Percentiles rank a stretch among this genome's conserved stretches.
phyloP scores from a whole-genome alignment of 2,888 invertebrate genomes.

The Dascillus cervinus region DNA sequence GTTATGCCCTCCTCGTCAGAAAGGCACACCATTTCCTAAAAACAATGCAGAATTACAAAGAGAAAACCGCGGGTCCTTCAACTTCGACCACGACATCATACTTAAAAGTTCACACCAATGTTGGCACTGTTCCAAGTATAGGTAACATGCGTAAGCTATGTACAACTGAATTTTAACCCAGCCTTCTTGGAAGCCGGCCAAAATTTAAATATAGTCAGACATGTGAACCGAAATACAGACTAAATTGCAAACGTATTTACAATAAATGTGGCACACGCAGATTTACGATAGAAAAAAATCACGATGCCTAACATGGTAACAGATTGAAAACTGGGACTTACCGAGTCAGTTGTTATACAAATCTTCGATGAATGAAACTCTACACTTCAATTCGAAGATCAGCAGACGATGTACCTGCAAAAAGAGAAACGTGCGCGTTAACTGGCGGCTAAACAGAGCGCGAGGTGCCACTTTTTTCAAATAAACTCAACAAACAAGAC shows the following conservation, averaged over 20 bases:
- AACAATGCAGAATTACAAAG: constrained; percentile 1
- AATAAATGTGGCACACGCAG: too few relatives aligned
- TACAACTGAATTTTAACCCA: constrained; percentile 11
- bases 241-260: neutral
- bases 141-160: constrained; percentile 6
- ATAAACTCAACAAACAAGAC: constrained; percentile 6
- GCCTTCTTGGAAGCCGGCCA: constrained; percentile 25
- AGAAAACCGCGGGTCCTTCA: constrained; percentile 3
- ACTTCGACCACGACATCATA: constrained; percentile 7
- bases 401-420: constrained; percentile 20
- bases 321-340: constrained; percentile 22
- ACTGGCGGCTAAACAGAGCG: neutral
- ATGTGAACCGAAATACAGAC: constrained; percentile 24
- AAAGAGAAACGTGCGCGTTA: constrained; percentile 3
- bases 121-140: constrained; percentile 12
- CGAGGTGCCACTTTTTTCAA: neutral
- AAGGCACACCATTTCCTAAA: constrained; percentile 44
- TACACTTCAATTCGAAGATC: constrained; percentile 17
- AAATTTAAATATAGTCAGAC: constrained; percentile 34
- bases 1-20: constrained; percentile 37
- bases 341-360: constrained; percentile 29
- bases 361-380: constrained; percentile 23
- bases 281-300: too few relatives aligned
- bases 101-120: too few relatives aligned
- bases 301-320: constrained; percentile 1